Evolutionary conservation across 1,140 invertebrate species (phyloP), one percentile per base, ranked within the genome.

Genomic region (Ridgeia piscesae): DNA sequence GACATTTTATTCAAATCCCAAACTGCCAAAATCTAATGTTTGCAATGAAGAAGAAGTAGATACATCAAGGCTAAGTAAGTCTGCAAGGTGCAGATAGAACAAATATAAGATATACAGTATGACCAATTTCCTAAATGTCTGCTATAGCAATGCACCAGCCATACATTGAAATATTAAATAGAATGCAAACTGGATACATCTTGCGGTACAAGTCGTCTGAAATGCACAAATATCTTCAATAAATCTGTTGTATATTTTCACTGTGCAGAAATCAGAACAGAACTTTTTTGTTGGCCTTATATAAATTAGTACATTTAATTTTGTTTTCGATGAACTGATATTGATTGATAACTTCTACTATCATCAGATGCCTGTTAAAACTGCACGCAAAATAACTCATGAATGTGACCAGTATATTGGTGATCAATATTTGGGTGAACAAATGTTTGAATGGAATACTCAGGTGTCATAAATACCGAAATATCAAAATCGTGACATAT

Each of bases 231-330:
- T 17, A 2, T 77, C 27, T 50, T 77, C 58, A 0, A 21, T 31
- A 77, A 77, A 77, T n/a, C 11, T 77, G 14, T 31, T 77, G 6
- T 21, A 77, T 4, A 17, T 77, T 77, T 17, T 77, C 58, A 77
- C 58, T 77, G 58, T 21, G 0, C 0, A 77, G 58, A 77, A 77
- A 77, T 21, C 58, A 77, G 58, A 31, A 77, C 58, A n/a, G n/a
- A n/a, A n/a, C n/a, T 50, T 77, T 77, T 77, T 77, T 77, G 58
- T 77, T 77, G 58, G 58, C 58, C 58, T 77, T 77, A 77, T 77
- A 21, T 77, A 77, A 77, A 77, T 4, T 9, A 77, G 58, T 77
- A 77, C 58, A 77, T 77, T 17, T 77, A 77, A n/a, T 77, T 17
- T 21, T 9, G 27, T 77, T 77, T 14, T 21, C 11, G 27, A 77